Evolutionary conservation across 2,113 vertebrate genomes (phyloP).

Genomic region (Tachysurus fulvidraco): DNA sequence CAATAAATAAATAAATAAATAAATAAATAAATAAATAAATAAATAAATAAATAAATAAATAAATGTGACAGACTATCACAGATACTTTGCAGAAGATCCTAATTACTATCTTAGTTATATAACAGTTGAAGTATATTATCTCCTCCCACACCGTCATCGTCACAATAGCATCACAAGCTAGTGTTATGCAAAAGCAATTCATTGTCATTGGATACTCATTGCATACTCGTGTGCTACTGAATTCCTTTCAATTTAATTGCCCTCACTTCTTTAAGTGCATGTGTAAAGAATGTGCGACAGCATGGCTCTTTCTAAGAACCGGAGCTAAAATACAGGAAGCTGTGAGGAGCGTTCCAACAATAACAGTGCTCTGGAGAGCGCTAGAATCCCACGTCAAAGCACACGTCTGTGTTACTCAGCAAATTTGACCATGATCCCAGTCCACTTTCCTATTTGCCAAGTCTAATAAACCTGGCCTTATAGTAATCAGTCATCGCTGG

Average conservation of each 20-base stretch:
- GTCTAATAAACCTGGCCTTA: background rate
- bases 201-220: background rate
- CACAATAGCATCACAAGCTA: constrained; percentile 7
- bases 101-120: constrained; percentile 6
- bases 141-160: background rate
- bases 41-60: background rate
- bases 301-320: background rate
- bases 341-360: constrained; percentile 5
- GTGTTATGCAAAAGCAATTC: constrained; percentile 13
- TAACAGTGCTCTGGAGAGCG: background rate
- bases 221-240: constrained; percentile 1
- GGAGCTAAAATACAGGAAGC: background rate
- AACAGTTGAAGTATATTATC: background rate
- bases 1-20: background rate
- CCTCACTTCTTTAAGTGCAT: background rate
- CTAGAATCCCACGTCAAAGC: background rate
- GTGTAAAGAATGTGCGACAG: background rate
- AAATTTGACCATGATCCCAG: constrained; percentile 2
- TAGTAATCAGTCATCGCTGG: background rate
- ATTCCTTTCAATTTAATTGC: constrained; percentile 10
- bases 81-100: background rate
- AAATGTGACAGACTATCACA: background rate
- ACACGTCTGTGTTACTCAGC: constrained; percentile 16
- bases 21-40: too few relatives aligned
- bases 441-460: background rate